A percentile compares a stretch with the other conserved stretches of the same genome.
Conservation (phyloP, 2,888 invertebrate species). For the Dioctria rufipes region DNA sequence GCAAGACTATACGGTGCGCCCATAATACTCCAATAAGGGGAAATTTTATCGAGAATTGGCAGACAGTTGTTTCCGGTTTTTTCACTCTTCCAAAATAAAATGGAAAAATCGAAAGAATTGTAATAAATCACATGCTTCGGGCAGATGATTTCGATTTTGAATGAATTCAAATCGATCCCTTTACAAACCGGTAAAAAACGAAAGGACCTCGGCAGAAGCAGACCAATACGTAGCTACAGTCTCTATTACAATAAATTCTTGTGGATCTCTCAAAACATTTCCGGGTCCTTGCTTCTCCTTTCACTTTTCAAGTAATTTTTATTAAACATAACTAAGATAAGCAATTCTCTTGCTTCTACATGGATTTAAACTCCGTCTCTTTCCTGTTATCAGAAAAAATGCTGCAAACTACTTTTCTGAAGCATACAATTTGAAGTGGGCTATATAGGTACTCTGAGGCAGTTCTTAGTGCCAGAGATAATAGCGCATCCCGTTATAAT, state of each 20-base stretch:
- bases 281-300: neutral
- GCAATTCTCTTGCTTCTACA: neutral
- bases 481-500: conserved; percentile 17
- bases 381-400: neutral
- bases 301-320: conserved; percentile 4
- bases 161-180: conserved; percentile 19
- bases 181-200: neutral
- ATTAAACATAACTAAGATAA: neutral
- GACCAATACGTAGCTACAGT: conserved; percentile 1
- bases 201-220: neutral
- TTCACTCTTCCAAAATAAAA: neutral
- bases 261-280: neutral
- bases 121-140: conserved; percentile 20
- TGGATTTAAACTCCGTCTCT: neutral
- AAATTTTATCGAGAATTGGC: neutral
- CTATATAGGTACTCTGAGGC: too few species aligned
- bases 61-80: conserved; percentile 9
- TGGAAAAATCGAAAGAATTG: conserved; percentile 3
- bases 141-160: conserved; percentile 13
- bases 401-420: neutral
- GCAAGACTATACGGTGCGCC: neutral
- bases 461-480: conserved; percentile 1
- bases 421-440: too few species aligned
- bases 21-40: conserved; percentile 2
- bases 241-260: neutral